phyloP scores from a whole-genome alignment of 92 coral and sea anemone species.

The Diadumene lineata region DNA sequence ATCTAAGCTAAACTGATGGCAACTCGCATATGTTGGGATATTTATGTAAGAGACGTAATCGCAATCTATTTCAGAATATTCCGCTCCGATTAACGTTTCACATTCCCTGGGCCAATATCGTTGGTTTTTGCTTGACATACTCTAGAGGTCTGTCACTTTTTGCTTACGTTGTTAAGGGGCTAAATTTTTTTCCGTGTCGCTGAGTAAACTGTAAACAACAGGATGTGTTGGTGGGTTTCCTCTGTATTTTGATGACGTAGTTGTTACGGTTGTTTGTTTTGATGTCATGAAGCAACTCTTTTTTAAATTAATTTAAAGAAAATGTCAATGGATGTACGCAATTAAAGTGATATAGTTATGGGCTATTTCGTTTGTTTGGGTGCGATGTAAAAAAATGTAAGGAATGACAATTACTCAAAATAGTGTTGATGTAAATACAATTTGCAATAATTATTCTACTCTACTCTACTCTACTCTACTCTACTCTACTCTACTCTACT shows the following conservation, averaged over 20 bases:
- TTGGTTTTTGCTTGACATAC: conserved; percentile 20
- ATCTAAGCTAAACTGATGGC: neutral
- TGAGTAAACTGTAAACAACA: conserved; percentile 9
- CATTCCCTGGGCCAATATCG: conserved; percentile 22
- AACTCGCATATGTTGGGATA: neutral
- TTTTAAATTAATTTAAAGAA: too few relatives aligned
- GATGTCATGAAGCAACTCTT: too few relatives aligned
- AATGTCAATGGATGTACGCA: too few relatives aligned
- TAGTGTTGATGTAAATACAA: too few relatives aligned
- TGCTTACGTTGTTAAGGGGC: neutral
- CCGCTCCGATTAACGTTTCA: neutral
- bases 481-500: conserved; percentile 16
- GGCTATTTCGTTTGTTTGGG: too few relatives aligned
- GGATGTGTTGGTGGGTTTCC: conserved; percentile 1
- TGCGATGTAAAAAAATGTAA: too few relatives aligned
- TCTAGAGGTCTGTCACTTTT: conserved; percentile 10
- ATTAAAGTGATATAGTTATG: too few relatives aligned
- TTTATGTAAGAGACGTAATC: neutral
- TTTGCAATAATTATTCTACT: neutral
- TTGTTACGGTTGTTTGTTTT: too few relatives aligned
- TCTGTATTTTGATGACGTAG: neutral
- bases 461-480: neutral
- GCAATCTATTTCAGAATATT: conserved; percentile 26
- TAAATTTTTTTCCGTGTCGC: neutral
- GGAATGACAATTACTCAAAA: too few relatives aligned